These are phyloP conservation scores for Crioceris asparagi DNA, from an alignment of 2,888 invertebrate genomes.

Conservation along the genomic window DNA sequence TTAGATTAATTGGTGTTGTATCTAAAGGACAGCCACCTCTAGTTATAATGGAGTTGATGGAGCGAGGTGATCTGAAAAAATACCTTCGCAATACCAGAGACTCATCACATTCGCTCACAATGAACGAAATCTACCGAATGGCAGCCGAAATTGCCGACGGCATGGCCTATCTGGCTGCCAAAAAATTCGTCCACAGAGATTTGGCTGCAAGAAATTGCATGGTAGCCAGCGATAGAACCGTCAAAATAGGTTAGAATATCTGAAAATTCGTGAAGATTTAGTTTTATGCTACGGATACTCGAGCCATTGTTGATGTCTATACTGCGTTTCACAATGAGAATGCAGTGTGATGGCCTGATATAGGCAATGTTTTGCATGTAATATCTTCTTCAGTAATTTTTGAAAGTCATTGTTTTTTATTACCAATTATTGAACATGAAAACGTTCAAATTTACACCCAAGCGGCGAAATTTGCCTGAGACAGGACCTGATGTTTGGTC, in stretches of 20 bases:
- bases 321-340: too few species aligned
- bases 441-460: too few species aligned
- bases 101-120: constrained; percentile 42
- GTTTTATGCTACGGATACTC: too few species aligned
- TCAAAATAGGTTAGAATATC: constrained; percentile 42
- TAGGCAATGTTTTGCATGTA: too few species aligned
- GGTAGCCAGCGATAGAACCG: constrained; percentile 51
- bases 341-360: too few species aligned
- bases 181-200: constrained; percentile 61
- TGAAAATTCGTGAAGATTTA: too few species aligned
- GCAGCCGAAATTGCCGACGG: constrained; percentile 66
- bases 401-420: too few species aligned
- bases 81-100: constrained; percentile 50
- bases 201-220: constrained; percentile 62
- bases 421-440: too few species aligned
- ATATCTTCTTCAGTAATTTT: too few species aligned
- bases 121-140: constrained; percentile 48
- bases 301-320: too few species aligned
- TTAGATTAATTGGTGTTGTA: constrained; percentile 49
- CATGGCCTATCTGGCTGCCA: constrained; percentile 63
- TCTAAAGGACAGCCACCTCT: constrained; percentile 55
- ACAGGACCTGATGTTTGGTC: too few species aligned
- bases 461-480: too few species aligned
- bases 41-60: constrained; percentile 75
- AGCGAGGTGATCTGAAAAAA: constrained; percentile 57